Evolutionary conservation across 2,888 invertebrate species (phyloP).

Genomic region (Hecatera dysodea): DNA sequence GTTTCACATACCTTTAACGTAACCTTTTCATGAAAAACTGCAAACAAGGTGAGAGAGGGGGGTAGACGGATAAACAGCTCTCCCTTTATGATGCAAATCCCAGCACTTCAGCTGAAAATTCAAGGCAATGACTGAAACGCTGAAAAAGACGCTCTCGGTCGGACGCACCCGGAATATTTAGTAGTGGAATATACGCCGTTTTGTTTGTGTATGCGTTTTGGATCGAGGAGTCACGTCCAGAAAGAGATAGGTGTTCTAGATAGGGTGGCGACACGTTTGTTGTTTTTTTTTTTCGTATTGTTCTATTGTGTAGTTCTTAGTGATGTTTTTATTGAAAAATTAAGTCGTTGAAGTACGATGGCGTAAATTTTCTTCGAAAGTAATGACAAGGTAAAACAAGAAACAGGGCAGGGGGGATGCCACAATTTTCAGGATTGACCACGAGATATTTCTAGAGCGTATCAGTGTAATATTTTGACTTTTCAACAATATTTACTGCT

Average conservation of each 20-base stretch:
- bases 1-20: conserved; percentile 56
- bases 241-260: conserved; percentile 51
- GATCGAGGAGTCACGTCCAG: conserved; percentile 59
- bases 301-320: conserved; percentile 2
- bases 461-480: too few species aligned
- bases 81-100: conserved; percentile 74
- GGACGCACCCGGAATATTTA: conserved; percentile 69
- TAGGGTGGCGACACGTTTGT: conserved; percentile 34
- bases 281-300: conserved; percentile 15
- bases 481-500: too few species aligned
- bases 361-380: too few species aligned
- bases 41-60: conserved; percentile 59
- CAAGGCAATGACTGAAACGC: conserved; percentile 66
- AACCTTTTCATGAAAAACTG: conserved; percentile 68
- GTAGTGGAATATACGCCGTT: conserved; percentile 55
- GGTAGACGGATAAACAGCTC: conserved; percentile 60
- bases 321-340: conserved; percentile 8
- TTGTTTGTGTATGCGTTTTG: conserved; percentile 62
- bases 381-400: too few species aligned
- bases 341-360: neutral
- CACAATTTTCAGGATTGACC: too few species aligned
- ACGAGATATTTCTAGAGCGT: too few species aligned
- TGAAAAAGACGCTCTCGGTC: conserved; percentile 71
- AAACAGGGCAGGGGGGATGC: too few species aligned
- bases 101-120: conserved; percentile 71